Evolutionary conservation across 2,113 vertebrate species (phyloP).

Genomic region (Spermophilus dauricus): DNA sequence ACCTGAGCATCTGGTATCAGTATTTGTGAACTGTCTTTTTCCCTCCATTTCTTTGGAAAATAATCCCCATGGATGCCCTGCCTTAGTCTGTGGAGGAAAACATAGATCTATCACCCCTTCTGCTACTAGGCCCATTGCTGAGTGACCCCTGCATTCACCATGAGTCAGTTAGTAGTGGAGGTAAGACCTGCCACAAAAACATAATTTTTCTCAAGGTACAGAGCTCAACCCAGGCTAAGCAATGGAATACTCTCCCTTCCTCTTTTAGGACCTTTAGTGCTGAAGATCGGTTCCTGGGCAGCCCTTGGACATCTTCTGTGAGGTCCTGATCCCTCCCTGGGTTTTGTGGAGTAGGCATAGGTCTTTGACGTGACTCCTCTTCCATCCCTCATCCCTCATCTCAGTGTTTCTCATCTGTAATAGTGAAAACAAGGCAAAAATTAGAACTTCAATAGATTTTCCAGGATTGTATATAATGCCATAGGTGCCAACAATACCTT

Average conservation of each 20-base stretch:
- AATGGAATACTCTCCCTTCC: background rate
- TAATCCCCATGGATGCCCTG: background rate
- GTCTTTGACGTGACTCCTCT: background rate
- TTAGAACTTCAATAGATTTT: background rate
- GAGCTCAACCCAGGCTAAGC: background rate
- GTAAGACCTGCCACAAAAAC: background rate
- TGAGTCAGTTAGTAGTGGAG: background rate
- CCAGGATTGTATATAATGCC: background rate
- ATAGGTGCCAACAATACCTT: background rate
- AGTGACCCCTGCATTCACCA: background rate
- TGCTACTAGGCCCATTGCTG: background rate
- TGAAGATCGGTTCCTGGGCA: background rate
- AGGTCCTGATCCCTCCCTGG: background rate
- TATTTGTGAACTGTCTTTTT: background rate
- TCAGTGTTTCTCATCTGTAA: background rate
- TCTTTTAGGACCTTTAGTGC: background rate
- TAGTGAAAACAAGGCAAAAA: background rate
- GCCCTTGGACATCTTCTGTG: background rate
- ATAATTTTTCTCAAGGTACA: rapidly evolving
- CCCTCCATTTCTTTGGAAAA: background rate
- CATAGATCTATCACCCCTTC: background rate
- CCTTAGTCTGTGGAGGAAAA: background rate
- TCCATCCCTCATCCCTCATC: background rate
- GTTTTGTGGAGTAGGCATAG: rapidly evolving
- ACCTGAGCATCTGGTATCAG: background rate